Evolutionary conservation across 2,888 invertebrate genomes (phyloP).

Genomic region (Temnothorax rugatulus): DNA sequence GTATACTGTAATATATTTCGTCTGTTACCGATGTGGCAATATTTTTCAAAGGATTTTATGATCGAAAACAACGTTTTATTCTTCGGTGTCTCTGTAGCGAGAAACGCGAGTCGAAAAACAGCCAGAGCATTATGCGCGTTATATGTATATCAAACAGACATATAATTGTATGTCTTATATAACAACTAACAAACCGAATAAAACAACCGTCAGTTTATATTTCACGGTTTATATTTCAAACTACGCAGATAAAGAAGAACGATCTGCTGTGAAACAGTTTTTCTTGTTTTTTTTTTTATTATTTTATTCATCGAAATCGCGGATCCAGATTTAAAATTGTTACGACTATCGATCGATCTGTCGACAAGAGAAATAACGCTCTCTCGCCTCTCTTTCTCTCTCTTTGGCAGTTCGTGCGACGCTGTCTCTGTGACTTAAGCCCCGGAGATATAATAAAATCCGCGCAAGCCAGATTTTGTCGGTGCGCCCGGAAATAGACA

Average conservation of each 20-base stretch:
- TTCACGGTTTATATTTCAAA: constrained; percentile 7
- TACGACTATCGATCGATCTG: constrained; percentile 22
- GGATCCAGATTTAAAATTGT: constrained; percentile 22
- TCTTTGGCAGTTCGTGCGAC: constrained; percentile 4
- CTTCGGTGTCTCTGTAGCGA: background rate
- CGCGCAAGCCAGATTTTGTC: constrained; percentile 52
- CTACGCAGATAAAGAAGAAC: background rate
- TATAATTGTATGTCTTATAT: constrained; percentile 49
- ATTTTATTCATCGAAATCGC: constrained; percentile 5
- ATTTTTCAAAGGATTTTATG: constrained; percentile 8
- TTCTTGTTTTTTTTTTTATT: background rate
- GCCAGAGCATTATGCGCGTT: constrained; percentile 9
- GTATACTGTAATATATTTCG: background rate
- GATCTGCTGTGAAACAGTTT: background rate
- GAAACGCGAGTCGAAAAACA: constrained; percentile 38
- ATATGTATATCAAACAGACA: constrained; percentile 33
- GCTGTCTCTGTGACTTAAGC: constrained; percentile 21
- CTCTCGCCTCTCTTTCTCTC: background rate
- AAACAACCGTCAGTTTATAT: constrained; percentile 1
- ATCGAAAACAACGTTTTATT: constrained; percentile 14
- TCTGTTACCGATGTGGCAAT: constrained; percentile 4
- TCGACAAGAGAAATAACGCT: constrained; percentile 21
- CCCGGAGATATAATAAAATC: constrained; percentile 50
- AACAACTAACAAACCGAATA: constrained; percentile 41
- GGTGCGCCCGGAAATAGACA: constrained; percentile 51